Percentiles rank a stretch among this genome's conserved stretches.
phyloP scores from a whole-genome alignment of 2,888 invertebrate genomes.

The Idaea biselata region DNA sequence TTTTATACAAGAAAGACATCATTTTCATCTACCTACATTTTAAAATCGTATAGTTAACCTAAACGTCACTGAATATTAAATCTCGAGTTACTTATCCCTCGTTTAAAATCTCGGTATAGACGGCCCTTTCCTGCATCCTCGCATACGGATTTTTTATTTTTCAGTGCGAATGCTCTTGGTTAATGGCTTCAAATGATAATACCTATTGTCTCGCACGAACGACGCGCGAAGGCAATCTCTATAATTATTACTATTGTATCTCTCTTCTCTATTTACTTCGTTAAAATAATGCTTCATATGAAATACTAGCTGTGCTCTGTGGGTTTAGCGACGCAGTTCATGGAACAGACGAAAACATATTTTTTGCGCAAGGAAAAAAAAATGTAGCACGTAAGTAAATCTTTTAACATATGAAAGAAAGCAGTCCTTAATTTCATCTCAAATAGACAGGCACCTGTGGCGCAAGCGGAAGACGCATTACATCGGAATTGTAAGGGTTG shows the following conservation, averaged over 20 bases:
- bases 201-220: slow-evolving; percentile 45
- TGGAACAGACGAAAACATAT: no score
- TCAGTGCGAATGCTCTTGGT: slow-evolving; percentile 70
- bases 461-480: no score
- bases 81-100: background rate
- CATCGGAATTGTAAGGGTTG: no score
- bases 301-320: no score
- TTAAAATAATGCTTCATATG: background rate
- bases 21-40: no score
- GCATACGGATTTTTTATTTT: slow-evolving; percentile 68
- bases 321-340: no score
- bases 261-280: slow-evolving; percentile 22
- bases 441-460: no score
- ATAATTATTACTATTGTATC: slow-evolving; percentile 47
- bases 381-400: no score
- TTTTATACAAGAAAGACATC: no score
- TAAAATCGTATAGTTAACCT: background rate
- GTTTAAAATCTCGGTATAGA: slow-evolving; percentile 13
- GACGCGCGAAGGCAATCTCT: slow-evolving; percentile 65
- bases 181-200: slow-evolving; percentile 72
- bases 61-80: background rate
- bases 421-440: no score
- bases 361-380: no score
- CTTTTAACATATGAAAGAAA: no score
- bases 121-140: slow-evolving; percentile 46